Evolutionary conservation across 2,797 vertebrate genomes (phyloP).

Genomic region (Iguana delicatissima): DNA sequence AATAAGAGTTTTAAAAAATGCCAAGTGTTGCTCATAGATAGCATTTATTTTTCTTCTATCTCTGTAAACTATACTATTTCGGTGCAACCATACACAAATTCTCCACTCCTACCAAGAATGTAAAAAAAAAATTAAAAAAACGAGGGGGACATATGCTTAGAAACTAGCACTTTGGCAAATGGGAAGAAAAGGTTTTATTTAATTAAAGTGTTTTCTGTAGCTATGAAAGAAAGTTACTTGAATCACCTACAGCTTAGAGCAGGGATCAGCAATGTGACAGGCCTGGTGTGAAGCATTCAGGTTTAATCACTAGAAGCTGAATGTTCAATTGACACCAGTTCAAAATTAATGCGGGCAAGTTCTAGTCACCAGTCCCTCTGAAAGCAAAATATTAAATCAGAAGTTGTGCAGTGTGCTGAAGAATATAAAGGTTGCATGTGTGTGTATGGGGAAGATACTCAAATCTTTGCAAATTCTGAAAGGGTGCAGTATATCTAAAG

Average conservation of each 20-base stretch:
- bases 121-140: too few relatives aligned
- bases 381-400: slow-evolving; percentile 28
- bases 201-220: slow-evolving; percentile 2
- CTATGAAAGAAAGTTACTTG: slow-evolving; percentile 40
- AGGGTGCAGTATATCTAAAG: not conserved
- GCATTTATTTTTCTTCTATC: not conserved
- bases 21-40: not conserved
- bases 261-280: slow-evolving; percentile 35
- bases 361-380: not conserved
- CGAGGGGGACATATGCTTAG: not conserved
- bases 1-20: not conserved
- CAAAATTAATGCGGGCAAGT: not conserved
- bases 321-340: not conserved
- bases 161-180: not conserved
- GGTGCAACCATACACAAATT: not conserved
- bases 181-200: not conserved
- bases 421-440: not conserved
- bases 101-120: not conserved
- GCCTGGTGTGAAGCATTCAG: not conserved
- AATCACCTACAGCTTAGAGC: slow-evolving; percentile 32
- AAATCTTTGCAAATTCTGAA: not conserved
- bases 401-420: not conserved
- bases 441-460: not conserved
- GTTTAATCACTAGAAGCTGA: not conserved
- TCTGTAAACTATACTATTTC: not conserved